Conservation (phyloP, 2,113 vertebrate genomes). For the Rhinichthys klamathensis region DNA sequence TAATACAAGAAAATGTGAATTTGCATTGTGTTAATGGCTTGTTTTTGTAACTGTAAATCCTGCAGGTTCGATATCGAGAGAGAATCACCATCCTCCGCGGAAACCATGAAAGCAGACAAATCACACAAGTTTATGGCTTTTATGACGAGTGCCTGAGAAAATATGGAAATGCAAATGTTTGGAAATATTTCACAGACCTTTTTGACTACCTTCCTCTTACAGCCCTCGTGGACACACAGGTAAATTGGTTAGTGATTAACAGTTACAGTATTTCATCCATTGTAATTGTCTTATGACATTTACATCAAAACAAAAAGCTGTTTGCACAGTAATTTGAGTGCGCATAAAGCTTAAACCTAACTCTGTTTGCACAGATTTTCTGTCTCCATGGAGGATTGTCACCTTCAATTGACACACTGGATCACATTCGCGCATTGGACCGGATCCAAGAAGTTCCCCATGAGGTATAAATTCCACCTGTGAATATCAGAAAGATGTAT, state of each 20-base stretch:
- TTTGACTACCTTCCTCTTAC: conserved; percentile 90
- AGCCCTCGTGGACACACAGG: conserved; percentile 97
- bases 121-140: conserved; percentile 80
- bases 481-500: background rate
- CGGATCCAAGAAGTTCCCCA: conserved; percentile 98
- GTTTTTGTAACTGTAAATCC: background rate
- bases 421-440: conserved; percentile 97
- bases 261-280: background rate
- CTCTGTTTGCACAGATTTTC: conserved; percentile 82
- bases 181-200: conserved; percentile 94
- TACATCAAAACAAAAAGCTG: background rate
- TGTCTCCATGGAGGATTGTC: conserved; percentile 97
- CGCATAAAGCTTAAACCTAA: background rate
- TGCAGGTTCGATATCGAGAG: conserved; percentile 93
- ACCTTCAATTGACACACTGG: conserved; percentile 97
- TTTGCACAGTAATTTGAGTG: background rate
- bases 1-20: background rate
- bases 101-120: conserved; percentile 91
- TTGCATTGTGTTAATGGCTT: background rate
- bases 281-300: background rate
- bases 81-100: conserved; percentile 96
- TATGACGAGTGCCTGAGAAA: conserved; percentile 91
- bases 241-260: conserved; percentile 60
- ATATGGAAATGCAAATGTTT: conserved; percentile 96
- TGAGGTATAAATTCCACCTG: conserved; percentile 79